Evolutionary conservation across 2,888 invertebrate species (phyloP), one percentile per base, ranked within the genome.

Genomic region (Metellina segmentata): DNA sequence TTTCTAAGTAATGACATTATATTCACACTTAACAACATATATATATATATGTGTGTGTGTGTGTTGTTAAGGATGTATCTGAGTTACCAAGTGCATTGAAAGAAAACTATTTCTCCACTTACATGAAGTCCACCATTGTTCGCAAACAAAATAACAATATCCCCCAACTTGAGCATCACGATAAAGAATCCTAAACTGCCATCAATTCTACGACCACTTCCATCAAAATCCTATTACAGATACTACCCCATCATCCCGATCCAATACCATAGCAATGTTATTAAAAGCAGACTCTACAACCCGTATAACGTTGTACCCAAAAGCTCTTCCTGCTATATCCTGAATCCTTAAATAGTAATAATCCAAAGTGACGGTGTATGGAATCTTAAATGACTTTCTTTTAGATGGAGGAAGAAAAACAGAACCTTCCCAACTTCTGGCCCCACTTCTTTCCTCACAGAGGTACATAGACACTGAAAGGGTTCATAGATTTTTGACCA

Each of bases 401-500:
- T 71, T 72, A 51, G 52, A 77, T 34, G 74, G 19, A 70, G 61
- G 69, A 48, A 82, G 69, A 69, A 86, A 78, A 72, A 83, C 78
- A 34, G 69, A 87, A 86, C 69, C 70, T 52, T 20, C 51, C 20
- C 48, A 75, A 85, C 61, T 61, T 61, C 11, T 7, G 53, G 7
- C n/a, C 34, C 53, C 48, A 53, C 20, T 5, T 74, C 48, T 82
- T 19, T 69, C 51, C 51, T 71, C 61, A n/a, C 71, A 9, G 61
- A 20, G 34, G 53, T 53, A n/a, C n/a, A 75, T 53, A 78, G 52
- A 74, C 52, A 72, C 34, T 75, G 86, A 61, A 78, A 69, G 71
- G 61, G 72, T 86, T 86, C 86, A 70, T 77, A 86, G 86, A 86
- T 81, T 87, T 87, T 87, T 87, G 85, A 86, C 85, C 85, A 78